Conservation (phyloP, 1,140 invertebrate species). For the Riptortus pedestris region DNA sequence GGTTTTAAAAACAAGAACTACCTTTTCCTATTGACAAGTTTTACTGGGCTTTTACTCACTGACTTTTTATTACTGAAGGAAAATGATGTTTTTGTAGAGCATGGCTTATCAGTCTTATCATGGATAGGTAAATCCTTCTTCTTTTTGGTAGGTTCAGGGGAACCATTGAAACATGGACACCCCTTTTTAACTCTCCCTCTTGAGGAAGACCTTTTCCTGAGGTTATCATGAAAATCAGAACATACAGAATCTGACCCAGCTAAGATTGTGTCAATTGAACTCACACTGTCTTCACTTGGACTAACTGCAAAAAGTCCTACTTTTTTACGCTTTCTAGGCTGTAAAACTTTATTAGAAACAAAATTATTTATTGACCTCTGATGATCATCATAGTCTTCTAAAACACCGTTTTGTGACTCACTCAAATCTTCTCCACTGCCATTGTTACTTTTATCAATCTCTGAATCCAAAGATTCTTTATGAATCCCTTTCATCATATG, state of each 20-base stretch:
- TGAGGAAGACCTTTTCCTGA: slow-evolving; percentile 39
- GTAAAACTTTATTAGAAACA: not conserved
- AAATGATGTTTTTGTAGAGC: slow-evolving; percentile 15
- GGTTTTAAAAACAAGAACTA: slow-evolving; percentile 17
- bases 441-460: slow-evolving; percentile 4
- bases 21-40: slow-evolving; percentile 19
- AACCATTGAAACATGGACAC: slow-evolving; percentile 43
- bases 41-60: slow-evolving; percentile 4
- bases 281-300: slow-evolving; percentile 22
- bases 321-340: slow-evolving; percentile 14
- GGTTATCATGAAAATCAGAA: not conserved
- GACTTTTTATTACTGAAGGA: slow-evolving; percentile 6
- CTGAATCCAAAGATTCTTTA: not conserved
- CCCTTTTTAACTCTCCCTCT: slow-evolving; percentile 44
- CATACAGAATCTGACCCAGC: not conserved
- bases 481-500: slow-evolving; percentile 3
- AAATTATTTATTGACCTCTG: not conserved
- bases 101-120: slow-evolving; percentile 14
- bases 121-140: slow-evolving; percentile 4
- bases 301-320: not conserved
- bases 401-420: not conserved
- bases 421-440: not conserved
- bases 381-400: slow-evolving; percentile 8
- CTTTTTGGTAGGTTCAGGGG: slow-evolving; percentile 12
- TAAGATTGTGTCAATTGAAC: slow-evolving; percentile 21